Evolutionary conservation across 1,140 invertebrate genomes (phyloP), one percentile per base, ranked within the genome.

Genomic region (Drosophila orosa): DNA sequence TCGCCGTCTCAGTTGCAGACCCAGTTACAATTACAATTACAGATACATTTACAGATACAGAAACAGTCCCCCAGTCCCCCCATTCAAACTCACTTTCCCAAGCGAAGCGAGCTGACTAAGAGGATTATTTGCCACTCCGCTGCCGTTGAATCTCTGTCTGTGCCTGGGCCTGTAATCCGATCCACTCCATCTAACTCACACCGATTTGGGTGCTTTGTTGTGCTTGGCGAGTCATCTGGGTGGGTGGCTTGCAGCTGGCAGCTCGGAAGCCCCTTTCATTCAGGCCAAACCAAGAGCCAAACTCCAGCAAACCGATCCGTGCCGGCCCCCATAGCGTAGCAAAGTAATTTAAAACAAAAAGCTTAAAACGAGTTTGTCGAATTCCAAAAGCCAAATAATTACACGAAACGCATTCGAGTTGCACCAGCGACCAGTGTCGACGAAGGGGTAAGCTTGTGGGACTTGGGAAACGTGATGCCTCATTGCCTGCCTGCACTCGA

Each of bases 341-440:
- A 12, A 68, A 58, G 68, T 72, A 72, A 72, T 71, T 72, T 72
- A 48, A 72, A 72, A 72, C 68, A 72, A 72, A 71, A 48, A 72
- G 68, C 68, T 72, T 72, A 72, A 71, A 72, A 72, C 68, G 68
- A 72, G 68, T 72, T 71, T 72, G 65, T 72, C 68, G 68, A 72
- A 72, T 72, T 71, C 65, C 68, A 72, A 72, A 48, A 71, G 68
- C 66, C 66, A 72, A 72, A 72, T 72, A 72, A 71, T 72, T 72
- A 71, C 52, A 72, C 65, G 42, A 68, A 71, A 71, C 50, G 67
- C 65, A 71, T 69, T 57, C 50, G 50, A 58, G 65, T 71, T 71
- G 67, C 67, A 71, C 19, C 42, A 39, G 13, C 47, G 55, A n/a
- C 2, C 58, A 68, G 25, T 35, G 25, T 6, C 33, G 55, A n/a